Percentiles rank a stretch among this genome's conserved stretches.
phyloP scores from a whole-genome alignment of 2,113 vertebrate genomes.

The Prionailurus viverrinus region DNA sequence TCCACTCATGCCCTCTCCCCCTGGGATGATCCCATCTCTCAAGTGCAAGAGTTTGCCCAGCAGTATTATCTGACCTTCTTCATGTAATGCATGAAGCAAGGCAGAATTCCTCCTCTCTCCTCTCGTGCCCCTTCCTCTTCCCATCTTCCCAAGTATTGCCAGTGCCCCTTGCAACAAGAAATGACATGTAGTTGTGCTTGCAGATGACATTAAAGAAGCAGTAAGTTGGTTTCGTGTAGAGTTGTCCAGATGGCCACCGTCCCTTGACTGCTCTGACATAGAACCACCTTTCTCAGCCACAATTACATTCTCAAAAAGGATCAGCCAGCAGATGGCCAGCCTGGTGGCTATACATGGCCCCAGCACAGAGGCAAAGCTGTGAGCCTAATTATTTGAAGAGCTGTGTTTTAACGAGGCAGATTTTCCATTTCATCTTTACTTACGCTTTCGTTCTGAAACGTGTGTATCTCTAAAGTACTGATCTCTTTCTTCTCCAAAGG shows the following conservation, averaged over 20 bases:
- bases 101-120: neutral
- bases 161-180: neutral
- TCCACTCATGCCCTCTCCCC: neutral
- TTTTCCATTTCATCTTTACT: constrained; percentile 48
- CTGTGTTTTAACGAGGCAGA: constrained; percentile 2
- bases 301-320: neutral
- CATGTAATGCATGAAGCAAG: neutral
- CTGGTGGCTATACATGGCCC: neutral
- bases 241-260: neutral
- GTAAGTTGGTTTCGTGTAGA: neutral
- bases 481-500: neutral
- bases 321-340: neutral
- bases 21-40: neutral
- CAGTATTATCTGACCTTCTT: neutral
- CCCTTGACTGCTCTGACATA: neutral
- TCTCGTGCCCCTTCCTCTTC: neutral
- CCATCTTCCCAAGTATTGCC: neutral
- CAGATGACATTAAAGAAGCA: neutral
- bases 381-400: neutral
- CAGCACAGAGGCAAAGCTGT: neutral
- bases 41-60: neutral
- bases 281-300: neutral
- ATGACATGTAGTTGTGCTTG: neutral
- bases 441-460: neutral
- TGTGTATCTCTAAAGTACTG: neutral